Evolutionary conservation across 2,888 invertebrate genomes (phyloP), one percentile per base, ranked within the genome.

Genomic region (Candidula unifasciata): DNA sequence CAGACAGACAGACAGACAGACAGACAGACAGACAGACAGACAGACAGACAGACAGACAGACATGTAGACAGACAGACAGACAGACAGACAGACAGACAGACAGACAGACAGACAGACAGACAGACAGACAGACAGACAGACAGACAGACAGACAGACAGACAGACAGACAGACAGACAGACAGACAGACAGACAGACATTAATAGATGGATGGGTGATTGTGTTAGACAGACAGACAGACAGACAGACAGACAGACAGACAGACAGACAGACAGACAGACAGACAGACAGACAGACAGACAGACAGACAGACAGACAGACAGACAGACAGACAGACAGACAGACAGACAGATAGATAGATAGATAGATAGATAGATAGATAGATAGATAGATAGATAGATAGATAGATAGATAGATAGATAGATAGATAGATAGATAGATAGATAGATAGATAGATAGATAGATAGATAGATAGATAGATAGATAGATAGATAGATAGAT

Each of bases 231-330:
- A 10, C 13, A 13, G 13, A 54, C 54, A 54, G 18, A 35, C 33
- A 57, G 64, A 78, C 57, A 60, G 60, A 33, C 57, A 78, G 33
- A 60, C 57, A 64, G 33, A 78, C 16, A 60, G 78, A 78, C 27
- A 78, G 78, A 78, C n/a, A 54, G 54, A 54, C 54, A 54, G 54
- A 54, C 54, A 54, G 13, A 54, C 54, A 54, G 10, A 54, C 18
- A 18, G 18, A 10, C 13, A 13, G 13, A 54, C 54, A 54, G 18
- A 35, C 33, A 57, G 64, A 78, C 57, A 60, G 60, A 33, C 57
- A 78, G 33, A 60, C 57, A 64, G 33, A 78, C 16, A 60, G 78
- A 78, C 27, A 78, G 78, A 78, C n/a, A 54, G 54, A 54, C 54
- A 54, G 54, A 54, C 54, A 54, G 54, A 54, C 54, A 54, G 54